Evolutionary conservation across 2,888 invertebrate genomes (phyloP), one percentile per base, ranked within the genome.

Genomic region (Tolmerus cingulatus): DNA sequence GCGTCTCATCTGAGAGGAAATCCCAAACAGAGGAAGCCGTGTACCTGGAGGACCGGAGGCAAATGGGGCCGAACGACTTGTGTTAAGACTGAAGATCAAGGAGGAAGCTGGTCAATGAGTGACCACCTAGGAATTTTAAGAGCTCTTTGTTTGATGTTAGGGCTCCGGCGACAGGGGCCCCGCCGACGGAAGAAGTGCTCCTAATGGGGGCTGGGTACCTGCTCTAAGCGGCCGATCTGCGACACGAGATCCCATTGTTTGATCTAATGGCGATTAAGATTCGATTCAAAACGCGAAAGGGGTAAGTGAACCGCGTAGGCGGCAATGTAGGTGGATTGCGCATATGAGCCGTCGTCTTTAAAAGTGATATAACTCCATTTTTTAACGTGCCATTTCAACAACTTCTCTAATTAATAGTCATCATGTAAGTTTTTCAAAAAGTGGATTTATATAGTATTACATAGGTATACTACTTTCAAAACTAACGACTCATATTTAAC

Each of bases 41-140:
- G 27, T 46, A 30, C 27, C 43, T 12, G 46, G 9, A 30, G 12
- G 37, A 37, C 23, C 27, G 85, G 0, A 37, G 43, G 27, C 40
- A 74, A 40, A 51, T 46, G 82, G 74, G 23, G 40, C 74, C 74
- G 85, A 30, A 85, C 46, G 74, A 66, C 43, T 74, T 51, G 74
- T 51, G 30, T 30, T 30, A 30, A 30, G 30, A 30, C 30, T 30
- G 34, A n/a, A 74, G 85, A 74, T 85, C 74, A 46, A 74, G 74
- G n/a, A 74, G 51, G 74, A 85, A 51, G 40, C 51, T 43, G 57
- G 74, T 85, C 85, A 74, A 85, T 85, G 85, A 85, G 40, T 85
- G 85, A 51, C 85, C 85, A 85, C 85, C 85, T 85, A 85, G 85
- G 85, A 85, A 85, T 85, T 14, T 85, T 85, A 85, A 85, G 19